Percentiles rank a stretch among this genome's conserved stretches.
Evolutionary conservation across 1,140 invertebrate genomes (phyloP).

Genomic region (Scaptomyza montana): DNA sequence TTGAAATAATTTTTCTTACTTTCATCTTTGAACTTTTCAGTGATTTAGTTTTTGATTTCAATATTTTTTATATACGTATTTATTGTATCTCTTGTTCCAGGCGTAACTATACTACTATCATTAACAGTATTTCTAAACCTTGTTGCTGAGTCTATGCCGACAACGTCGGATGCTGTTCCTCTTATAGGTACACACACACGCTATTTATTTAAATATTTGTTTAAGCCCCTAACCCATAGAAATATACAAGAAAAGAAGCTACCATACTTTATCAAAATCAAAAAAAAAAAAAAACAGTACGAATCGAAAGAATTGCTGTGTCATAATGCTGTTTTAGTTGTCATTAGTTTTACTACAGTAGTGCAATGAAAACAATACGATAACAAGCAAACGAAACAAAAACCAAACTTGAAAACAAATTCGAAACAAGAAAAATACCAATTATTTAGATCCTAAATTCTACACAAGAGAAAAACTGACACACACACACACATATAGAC

Average conservation of each 20-base stretch:
- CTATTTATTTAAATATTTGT: constrained; percentile 57
- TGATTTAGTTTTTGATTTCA: constrained; percentile 67
- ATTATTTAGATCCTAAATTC: constrained; percentile 63
- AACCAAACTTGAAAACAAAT: constrained; percentile 47
- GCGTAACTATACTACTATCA: constrained; percentile 99
- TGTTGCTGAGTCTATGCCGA: constrained; percentile 96
- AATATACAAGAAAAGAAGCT: constrained; percentile 22
- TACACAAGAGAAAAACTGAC: constrained; percentile 1
- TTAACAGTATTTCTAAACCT: constrained; percentile 99
- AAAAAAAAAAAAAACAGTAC: constrained; percentile 18
- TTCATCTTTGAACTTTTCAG: constrained; percentile 66
- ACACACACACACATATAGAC: constrained; percentile 11
- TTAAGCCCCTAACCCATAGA: constrained; percentile 32
- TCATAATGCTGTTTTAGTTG: constrained; percentile 70
- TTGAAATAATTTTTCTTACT: constrained; percentile 59
- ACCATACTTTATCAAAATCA: constrained; percentile 32
- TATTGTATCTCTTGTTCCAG: constrained; percentile 86
- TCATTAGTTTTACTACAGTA: constrained; percentile 78
- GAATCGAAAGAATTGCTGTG: constrained; percentile 49
- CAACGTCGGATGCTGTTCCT: constrained; percentile 94
- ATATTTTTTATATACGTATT: constrained; percentile 71
- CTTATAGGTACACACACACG: constrained; percentile 86
- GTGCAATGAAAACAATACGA: constrained; percentile 66
- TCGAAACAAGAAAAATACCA: constrained; percentile 64
- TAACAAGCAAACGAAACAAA: constrained; percentile 38